Base-by-base conservation (phyloP, 2,113 vertebrate genomes). In the Sclerurus mexicanus region DNA sequence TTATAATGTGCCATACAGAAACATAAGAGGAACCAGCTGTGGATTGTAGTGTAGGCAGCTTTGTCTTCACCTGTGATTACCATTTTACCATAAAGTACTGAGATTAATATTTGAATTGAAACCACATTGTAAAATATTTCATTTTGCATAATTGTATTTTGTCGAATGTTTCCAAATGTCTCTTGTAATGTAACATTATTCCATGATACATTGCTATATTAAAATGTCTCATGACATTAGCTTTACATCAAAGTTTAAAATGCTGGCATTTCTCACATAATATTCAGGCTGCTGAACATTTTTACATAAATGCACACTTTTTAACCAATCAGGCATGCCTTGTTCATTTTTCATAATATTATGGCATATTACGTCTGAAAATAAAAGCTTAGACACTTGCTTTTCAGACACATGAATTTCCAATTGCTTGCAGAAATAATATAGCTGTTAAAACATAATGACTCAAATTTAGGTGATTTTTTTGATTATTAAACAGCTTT, bases 281-380 rank as follows among this genome's bases (percentile, higher is more conserved):
- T 71, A 76, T 52, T 66, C 39, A 91, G 79, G 37, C 82, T 93
- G 67, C 64, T 87, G 92, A 97, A 91, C 67, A 59, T 85, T 95
- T 90, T 85, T 91, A 90, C 14, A 89, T 85, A 97, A 96, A 97
- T 44, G 72, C 72, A 92, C 72, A 95, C 69, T 94, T 96, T 93
- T 91, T 94, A 97, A 94, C 96, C 86, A 97, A 95, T 97, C 95
- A 96, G 85, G 82, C 31, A 62, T 84, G 52, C 64, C 91, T 92
- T 75, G 60, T 80, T 97, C 91, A 94, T 96, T 97, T 97, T 93
- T 97, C 92, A 94, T 94, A 96, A 96, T 88, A 95, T 83, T 83
- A 86, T 94, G 78, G 87, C 84, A 77, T 68, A 92, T 95, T 92
- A 96, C 87, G 80, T 88, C 88, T 97, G 92, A 89, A 97, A 96